These are phyloP conservation scores for Condylura cristata DNA, from an alignment of 2,113 vertebrate species.

Conservation along the genomic window DNA sequence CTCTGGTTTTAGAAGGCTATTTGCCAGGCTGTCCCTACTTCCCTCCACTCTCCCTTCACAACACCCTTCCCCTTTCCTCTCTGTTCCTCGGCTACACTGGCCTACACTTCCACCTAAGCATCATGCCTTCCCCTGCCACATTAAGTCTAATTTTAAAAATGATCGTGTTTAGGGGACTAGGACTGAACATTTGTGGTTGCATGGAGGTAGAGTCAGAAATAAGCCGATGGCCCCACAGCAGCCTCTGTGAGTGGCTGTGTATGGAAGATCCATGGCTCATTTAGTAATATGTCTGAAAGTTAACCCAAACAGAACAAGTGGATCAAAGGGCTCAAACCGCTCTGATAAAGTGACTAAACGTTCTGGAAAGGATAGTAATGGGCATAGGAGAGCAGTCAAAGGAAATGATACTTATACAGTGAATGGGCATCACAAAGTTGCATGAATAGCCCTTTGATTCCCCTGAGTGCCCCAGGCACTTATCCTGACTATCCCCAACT, in stretches of 20 bases:
- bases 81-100: not conserved
- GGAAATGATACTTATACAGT: not conserved
- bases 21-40: not conserved
- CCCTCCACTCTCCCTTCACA: not conserved
- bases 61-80: not conserved
- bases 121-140: not conserved
- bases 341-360: not conserved
- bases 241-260: not conserved
- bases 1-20: not conserved
- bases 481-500: not conserved
- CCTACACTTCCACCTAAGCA: not conserved
- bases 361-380: not conserved
- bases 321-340: not conserved
- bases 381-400: not conserved
- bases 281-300: not conserved
- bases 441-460: not conserved
- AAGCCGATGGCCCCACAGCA: not conserved
- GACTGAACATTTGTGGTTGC: not conserved
- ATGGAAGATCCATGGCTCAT: not conserved
- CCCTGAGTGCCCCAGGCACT: not conserved
- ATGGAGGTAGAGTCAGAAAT: not conserved
- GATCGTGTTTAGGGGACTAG: not conserved
- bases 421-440: not conserved
- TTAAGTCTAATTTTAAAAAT: constrained; percentile 1
- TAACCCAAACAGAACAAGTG: not conserved